These are phyloP conservation scores for Kradibia gibbosae DNA, from an alignment of 1,140 invertebrate genomes.

Conservation along the genomic window DNA sequence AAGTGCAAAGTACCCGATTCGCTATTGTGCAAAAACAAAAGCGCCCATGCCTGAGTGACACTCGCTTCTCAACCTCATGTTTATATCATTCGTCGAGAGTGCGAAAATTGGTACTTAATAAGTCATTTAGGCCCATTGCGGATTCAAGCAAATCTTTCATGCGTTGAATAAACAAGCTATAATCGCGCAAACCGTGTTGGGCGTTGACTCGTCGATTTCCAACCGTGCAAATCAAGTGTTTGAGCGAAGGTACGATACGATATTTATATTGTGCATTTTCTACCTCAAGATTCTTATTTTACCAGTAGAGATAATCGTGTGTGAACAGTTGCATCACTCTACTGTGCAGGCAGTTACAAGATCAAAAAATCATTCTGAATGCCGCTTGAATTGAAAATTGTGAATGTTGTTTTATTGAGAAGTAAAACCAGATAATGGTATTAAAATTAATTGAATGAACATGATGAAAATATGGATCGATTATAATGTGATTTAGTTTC, in stretches of 20 bases:
- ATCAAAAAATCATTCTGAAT: no score
- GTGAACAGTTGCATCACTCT: no score
- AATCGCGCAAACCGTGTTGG: neutral
- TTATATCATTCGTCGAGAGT: neutral
- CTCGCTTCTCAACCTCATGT: neutral
- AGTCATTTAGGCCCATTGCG: neutral
- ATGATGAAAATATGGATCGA: no score
- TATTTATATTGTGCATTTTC: neutral
- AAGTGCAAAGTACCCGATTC: neutral
- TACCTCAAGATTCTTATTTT: no score
- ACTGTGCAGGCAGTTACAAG: no score
- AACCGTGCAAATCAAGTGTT: neutral
- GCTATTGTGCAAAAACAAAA: neutral
- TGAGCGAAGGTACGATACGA: neutral
- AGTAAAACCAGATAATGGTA: no score
- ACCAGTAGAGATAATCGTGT: no score
- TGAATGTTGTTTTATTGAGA: no score
- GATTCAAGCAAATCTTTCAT: neutral
- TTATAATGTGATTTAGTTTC: no score
- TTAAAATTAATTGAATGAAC: no score
- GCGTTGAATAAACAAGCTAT: neutral
- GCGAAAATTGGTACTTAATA: neutral
- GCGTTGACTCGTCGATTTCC: neutral
- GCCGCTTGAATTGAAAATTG: no score
- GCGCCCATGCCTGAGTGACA: neutral